Percentiles rank a stretch among this genome's conserved stretches.
Evolutionary conservation across 1,140 invertebrate species (phyloP).

Genomic region (Trichogramma pretiosum): DNA sequence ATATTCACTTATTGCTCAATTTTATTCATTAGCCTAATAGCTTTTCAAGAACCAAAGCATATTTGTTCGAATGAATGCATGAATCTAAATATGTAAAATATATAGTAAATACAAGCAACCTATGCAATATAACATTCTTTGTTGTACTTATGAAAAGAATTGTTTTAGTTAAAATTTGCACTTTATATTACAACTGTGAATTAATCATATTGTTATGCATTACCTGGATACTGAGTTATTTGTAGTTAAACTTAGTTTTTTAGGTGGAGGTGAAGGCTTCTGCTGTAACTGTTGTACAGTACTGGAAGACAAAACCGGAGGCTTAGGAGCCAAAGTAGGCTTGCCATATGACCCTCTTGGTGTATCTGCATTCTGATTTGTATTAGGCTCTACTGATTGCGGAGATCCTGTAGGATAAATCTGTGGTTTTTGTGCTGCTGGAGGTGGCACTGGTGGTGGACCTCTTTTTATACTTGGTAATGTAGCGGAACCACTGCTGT

Average conservation of each 20-base stretch:
- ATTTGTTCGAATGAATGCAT: too few species aligned
- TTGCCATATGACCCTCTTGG: conserved; percentile 42
- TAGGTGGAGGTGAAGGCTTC: conserved; percentile 46
- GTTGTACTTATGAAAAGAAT: too few species aligned
- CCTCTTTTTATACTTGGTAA: conserved; percentile 39
- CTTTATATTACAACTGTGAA: too few species aligned
- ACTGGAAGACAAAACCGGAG: conserved; percentile 29
- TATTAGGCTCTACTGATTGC: conserved; percentile 22
- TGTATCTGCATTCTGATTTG: conserved; percentile 18
- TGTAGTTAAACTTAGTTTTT: conserved; percentile 35
- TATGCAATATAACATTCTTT: too few species aligned
- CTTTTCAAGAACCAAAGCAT: too few species aligned
- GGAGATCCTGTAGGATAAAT: conserved; percentile 4
- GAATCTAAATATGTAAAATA: too few species aligned
- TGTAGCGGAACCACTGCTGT: neutral
- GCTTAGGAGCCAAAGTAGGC: conserved; percentile 47
- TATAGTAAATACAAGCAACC: too few species aligned
- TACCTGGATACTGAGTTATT: conserved; percentile 35
- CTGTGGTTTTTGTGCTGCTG: conserved; percentile 46
- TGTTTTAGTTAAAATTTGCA: too few species aligned
- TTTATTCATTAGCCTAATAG: too few species aligned
- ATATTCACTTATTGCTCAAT: too few species aligned
- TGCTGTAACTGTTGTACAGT: conserved; percentile 29
- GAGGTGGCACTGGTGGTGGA: conserved; percentile 48
- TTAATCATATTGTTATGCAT: too few species aligned